Percentiles rank a stretch among this genome's conserved stretches.
Conservation (phyloP, 2,888 invertebrate species). For the Diarsia mendica region DNA sequence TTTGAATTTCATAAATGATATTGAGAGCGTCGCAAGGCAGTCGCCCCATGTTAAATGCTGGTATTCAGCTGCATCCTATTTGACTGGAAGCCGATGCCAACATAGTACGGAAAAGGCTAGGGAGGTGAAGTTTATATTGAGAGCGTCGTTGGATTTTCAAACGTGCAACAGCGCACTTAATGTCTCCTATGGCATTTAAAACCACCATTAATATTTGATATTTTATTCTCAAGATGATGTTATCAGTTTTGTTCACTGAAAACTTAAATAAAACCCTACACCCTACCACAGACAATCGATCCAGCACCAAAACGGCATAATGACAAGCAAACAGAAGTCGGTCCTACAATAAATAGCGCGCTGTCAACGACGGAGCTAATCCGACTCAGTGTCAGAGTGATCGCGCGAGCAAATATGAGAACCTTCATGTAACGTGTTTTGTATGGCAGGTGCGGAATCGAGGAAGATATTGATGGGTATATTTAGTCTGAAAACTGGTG, state of each 20-base stretch:
- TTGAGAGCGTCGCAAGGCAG: not conserved
- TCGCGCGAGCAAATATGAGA: slow-evolving; percentile 50
- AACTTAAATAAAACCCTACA: not conserved
- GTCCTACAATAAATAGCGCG: slow-evolving; percentile 56
- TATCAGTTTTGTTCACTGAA: not conserved
- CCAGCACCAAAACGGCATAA: slow-evolving; percentile 37
- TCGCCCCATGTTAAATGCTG: too few relatives aligned
- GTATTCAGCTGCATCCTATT: too few relatives aligned
- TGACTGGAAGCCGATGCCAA: too few relatives aligned
- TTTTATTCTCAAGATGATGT: too few relatives aligned
- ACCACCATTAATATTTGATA: too few relatives aligned
- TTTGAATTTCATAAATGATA: not conserved
- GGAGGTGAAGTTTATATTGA: too few relatives aligned
- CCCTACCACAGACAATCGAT: slow-evolving; percentile 9
- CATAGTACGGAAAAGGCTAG: too few relatives aligned
- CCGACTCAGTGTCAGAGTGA: slow-evolving; percentile 59
- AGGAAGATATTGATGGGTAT: not conserved
- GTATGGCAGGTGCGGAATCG: not conserved
- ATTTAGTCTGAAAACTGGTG: not conserved
- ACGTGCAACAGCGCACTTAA: not conserved
- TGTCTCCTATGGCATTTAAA: too few relatives aligned
- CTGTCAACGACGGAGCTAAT: slow-evolving; percentile 54
- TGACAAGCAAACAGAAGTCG: slow-evolving; percentile 51
- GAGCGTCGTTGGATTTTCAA: not conserved
- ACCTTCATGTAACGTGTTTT: slow-evolving; percentile 15